Evolutionary conservation across 2,797 vertebrate species (phyloP), one percentile per base, ranked within the genome.

Genomic region (Melanotaenia trifasciata): DNA sequence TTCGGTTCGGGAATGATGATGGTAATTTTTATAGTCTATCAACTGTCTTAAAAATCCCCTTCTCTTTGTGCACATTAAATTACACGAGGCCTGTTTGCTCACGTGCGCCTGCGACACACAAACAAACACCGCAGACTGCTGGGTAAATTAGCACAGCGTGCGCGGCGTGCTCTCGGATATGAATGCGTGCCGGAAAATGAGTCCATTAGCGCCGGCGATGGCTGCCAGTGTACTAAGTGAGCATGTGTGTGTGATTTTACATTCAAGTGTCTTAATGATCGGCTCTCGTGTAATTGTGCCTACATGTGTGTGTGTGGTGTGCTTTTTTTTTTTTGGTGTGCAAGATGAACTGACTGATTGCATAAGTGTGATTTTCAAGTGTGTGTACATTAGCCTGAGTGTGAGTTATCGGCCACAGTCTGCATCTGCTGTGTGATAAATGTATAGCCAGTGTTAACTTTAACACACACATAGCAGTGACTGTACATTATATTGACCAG

Each of bases 111-210:
- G 84, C 74, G 71, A 77, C 83, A 80, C 87, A 84, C 86, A 92
- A 91, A 90, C 90, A 90, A 89, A 90, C 88, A 88, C 86, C 86
- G 79, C 71, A 35, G 91, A 87, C 89, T 58, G 61, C 81, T 85
- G 3, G 50, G 82, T 85, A 90, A 90, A 92, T 90, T 74, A 84
- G 76, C 61, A 43, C 58, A 73, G 80, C 78, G 74, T 80, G 83
- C 76, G 71, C 78, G 53, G 26, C 56, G 74, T 35, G 59, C 74
- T 26, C 77, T 76, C 24, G 16, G 84, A 84, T 87, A 89, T 91
- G 83, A 91, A 89, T 87, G 85, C 83, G 76, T 65, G 33, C 81
- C 79, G 22, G 70, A 78, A 84, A 91, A 92, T 71, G 64, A 90
- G 83, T 83, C 86, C 84, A 92, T 93, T 90, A 92, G 72, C 58